These are phyloP conservation scores for Polyodon spathula DNA, from an alignment of 2,113 vertebrate species.

Conservation along the genomic window DNA sequence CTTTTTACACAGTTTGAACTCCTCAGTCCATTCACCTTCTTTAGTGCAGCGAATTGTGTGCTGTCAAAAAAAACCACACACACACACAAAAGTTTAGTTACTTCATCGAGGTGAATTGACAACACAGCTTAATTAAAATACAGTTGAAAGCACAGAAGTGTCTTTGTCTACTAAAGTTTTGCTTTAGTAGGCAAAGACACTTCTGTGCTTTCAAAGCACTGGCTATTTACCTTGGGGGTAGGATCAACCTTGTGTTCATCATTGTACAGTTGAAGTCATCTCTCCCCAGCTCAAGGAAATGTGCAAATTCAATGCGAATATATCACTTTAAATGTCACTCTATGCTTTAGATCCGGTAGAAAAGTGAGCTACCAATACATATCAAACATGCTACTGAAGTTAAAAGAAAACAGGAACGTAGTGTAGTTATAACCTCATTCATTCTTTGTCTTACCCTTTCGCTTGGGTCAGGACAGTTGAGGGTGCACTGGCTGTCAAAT, in stretches of 20 bases:
- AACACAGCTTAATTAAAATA: too few species aligned
- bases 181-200: too few species aligned
- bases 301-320: neutral
- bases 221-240: too few species aligned
- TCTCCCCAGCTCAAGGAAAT: too few species aligned
- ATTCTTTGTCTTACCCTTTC: constrained; percentile 53
- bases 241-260: too few species aligned
- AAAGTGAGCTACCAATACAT: neutral
- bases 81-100: too few species aligned
- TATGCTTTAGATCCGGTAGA: constrained; percentile 2
- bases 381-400: neutral
- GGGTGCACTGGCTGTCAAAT: constrained; percentile 68
- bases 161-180: too few species aligned
- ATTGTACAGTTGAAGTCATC: too few species aligned
- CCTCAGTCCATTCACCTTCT: constrained; percentile 74
- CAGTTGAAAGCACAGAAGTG: too few species aligned
- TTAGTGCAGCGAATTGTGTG: constrained; percentile 72
- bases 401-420: neutral
- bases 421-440: neutral
- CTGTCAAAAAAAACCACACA: constrained; percentile 40
- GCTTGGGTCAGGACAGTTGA: constrained; percentile 59
- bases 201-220: too few species aligned
- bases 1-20: constrained; percentile 73
- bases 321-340: neutral
- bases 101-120: too few species aligned